phyloP scores from a whole-genome alignment of 1,140 invertebrate species.

The Drosophila paulistorum region DNA sequence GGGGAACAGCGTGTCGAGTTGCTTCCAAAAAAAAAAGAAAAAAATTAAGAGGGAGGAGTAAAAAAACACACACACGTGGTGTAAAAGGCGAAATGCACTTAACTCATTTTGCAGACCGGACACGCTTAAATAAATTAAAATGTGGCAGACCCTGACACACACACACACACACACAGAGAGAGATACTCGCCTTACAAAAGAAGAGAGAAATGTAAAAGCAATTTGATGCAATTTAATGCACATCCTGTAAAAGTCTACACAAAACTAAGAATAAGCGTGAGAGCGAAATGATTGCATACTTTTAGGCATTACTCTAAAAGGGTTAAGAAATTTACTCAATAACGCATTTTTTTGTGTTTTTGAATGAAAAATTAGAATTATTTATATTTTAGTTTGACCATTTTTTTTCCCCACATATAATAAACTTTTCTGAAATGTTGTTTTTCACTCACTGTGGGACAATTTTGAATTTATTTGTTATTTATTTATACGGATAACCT shows the following conservation, averaged over 20 bases:
- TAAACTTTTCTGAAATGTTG: no score
- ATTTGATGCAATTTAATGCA: background rate
- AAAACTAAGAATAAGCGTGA: background rate
- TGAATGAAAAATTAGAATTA: no score
- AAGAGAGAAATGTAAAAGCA: background rate
- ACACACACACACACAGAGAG: conserved; percentile 27
- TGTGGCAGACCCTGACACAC: conserved; percentile 69
- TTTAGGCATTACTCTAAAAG: background rate
- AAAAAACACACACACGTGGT: conserved; percentile 23
- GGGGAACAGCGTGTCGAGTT: background rate
- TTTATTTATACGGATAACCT: no score
- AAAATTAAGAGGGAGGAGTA: background rate
- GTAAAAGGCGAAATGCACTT: conserved; percentile 62
- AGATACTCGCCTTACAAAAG: no score
- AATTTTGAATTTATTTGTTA: no score
- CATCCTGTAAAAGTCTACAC: background rate
- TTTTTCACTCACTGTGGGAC: no score
- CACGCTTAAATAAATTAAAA: conserved; percentile 79
- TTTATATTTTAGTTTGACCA: no score
- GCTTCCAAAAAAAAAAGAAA: conserved; percentile 14
- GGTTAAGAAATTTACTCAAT: no score
- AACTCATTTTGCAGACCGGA: conserved; percentile 63
- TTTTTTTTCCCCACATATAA: no score
- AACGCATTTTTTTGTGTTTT: no score
- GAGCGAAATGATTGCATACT: background rate